Evolutionary conservation across 2,888 invertebrate species (phyloP), one percentile per base, ranked within the genome.

Genomic region (Eucriotettix oculatus): DNA sequence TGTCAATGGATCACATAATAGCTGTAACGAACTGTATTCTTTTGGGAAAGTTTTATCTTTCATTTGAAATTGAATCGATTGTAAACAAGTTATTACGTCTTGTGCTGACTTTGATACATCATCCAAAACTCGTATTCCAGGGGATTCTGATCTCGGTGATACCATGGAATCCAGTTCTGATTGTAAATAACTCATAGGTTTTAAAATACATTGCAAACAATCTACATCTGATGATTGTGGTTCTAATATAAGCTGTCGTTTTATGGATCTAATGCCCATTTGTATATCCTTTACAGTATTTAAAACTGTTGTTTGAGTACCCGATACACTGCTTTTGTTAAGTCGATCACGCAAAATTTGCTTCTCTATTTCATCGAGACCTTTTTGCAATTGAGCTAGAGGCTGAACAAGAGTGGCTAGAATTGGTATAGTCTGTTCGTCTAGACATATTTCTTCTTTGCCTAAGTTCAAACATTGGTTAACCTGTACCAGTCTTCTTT

Each of bases 251-350:
- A 73, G 71, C 60, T 74, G 72, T 43, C 71, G 70, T 61, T 75
- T 73, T 2, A 72, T 73, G 65, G 74, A 73, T 1, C 73, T 68
- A 44, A 76, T 69, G 59, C 74, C 74, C 60, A 75, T 74, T 63
- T 76, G 76, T 0, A 76, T 65, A 64, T 74, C 75, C 66, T 79
- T 78, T 11, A 80, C 69, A 0, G 79, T 78, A 53, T 75, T 74
- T 52, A 48, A 14, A 48, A 48, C n/a, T 5, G 12, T n/a, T n/a
- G 48, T 48, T 48, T 48, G 12, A 12, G 12, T 48, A 48, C 9
- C 48, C 2, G 48, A n/a, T 3, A n/a, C n/a, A 48, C 12, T n/a
- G 14, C n/a, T 12, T 14, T 12, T 14, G n/a, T 12, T 14, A 1
- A 14, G 14, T 5, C 14, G 14, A 14, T 48, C 48, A 14, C 14